phyloP scores from a whole-genome alignment of 2,797 vertebrate species.

The Lophius americanus region DNA sequence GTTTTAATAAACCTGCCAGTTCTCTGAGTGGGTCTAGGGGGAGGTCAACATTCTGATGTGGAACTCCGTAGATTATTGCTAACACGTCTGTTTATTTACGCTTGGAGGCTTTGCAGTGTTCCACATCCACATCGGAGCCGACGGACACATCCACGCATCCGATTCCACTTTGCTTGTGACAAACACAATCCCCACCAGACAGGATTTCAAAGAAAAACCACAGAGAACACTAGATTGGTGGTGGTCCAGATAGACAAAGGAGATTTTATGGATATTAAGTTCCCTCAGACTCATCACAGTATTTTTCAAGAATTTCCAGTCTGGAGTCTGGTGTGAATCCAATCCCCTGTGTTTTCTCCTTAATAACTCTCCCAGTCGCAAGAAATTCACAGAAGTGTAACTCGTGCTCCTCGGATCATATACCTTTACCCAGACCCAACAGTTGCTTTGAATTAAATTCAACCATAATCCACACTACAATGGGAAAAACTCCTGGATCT shows the following conservation, averaged over 20 bases:
- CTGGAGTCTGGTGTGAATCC: constrained; percentile 21
- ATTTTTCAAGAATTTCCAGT: not conserved
- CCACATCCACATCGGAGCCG: constrained; percentile 40
- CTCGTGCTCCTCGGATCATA: not conserved
- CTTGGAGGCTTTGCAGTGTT: constrained; percentile 12
- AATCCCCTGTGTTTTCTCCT: not conserved
- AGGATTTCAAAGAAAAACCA: constrained; percentile 9
- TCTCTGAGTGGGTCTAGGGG: not conserved
- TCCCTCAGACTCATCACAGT: not conserved
- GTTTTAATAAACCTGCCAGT: constrained; percentile 49
- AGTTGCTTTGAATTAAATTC: too few species aligned
- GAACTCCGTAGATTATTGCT: constrained; percentile 34
- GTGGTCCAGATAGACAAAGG: constrained; percentile 11
- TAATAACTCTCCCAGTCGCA: not conserved
- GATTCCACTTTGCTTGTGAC: constrained; percentile 37
- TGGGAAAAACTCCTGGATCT: too few species aligned
- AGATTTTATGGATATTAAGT: not conserved
- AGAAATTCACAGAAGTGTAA: not conserved
- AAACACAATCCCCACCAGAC: constrained; percentile 34
- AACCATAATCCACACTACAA: too few species aligned
- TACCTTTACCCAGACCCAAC: too few species aligned
- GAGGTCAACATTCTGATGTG: constrained; percentile 12
- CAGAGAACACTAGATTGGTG: not conserved
- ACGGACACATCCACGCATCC: constrained; percentile 11
- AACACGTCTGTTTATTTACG: constrained; percentile 55